These are phyloP conservation scores for Nomada fucata DNA, from an alignment of 2,888 invertebrate genomes.

Conservation along the genomic window DNA sequence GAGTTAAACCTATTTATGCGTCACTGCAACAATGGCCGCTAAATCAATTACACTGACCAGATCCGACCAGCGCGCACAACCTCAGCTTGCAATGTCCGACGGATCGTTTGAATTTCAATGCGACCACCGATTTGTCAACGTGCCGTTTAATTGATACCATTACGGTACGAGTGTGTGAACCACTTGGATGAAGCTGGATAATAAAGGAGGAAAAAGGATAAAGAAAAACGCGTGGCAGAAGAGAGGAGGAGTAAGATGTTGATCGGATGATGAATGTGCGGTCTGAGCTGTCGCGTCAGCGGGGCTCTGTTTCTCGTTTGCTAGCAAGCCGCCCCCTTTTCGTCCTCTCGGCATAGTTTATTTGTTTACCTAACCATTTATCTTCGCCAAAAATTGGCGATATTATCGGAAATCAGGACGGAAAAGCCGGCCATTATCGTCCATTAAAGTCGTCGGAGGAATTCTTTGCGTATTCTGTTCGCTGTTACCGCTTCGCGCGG, in stretches of 20 bases:
- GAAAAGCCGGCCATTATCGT: constrained; percentile 27
- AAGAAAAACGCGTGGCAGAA: constrained; percentile 12
- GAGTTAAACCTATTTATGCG: background rate
- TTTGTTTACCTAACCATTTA: background rate
- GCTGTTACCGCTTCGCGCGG: background rate
- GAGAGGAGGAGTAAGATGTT: constrained; percentile 62
- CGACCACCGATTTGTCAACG: background rate
- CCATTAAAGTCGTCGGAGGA: constrained; percentile 12
- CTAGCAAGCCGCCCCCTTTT: constrained; percentile 74
- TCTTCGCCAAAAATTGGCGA: constrained; percentile 4
- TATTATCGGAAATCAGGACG: constrained; percentile 1
- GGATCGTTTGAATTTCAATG: constrained; percentile 1
- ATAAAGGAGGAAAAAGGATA: constrained; percentile 30
- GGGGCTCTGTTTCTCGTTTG: constrained; percentile 81
- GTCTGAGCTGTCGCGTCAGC: constrained; percentile 80
- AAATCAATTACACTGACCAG: background rate
- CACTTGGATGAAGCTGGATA: constrained; percentile 46
- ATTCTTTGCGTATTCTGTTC: constrained; percentile 2
- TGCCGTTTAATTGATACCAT: constrained; percentile 60
- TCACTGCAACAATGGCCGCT: background rate
- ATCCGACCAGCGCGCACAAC: too few relatives aligned
- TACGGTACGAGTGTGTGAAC: constrained; percentile 54
- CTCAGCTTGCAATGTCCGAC: background rate
- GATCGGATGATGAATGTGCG: constrained; percentile 81
- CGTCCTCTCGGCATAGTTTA: constrained; percentile 41